Evolutionary conservation across 2,113 vertebrate species (phyloP).

Genomic region (Ceyx margarethae): DNA sequence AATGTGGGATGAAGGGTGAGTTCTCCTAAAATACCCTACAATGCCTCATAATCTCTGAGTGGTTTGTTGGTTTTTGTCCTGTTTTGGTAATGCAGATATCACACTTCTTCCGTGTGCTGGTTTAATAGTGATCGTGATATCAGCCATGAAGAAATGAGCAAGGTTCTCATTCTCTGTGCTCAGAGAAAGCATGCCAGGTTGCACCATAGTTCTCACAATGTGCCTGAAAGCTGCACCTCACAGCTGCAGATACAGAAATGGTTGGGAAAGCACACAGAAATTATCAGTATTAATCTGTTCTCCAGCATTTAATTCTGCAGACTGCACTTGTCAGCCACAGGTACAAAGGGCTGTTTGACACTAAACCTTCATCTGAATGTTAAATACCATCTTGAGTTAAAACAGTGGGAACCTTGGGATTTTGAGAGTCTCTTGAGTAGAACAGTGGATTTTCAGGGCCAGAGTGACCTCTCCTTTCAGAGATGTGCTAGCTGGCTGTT

Average conservation of each 20-base stretch:
- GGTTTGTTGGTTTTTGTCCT: background rate
- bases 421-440: background rate
- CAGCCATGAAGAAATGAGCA: background rate
- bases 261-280: background rate
- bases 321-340: background rate
- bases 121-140: background rate
- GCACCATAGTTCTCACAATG: background rate
- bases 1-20: background rate
- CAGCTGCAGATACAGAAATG: background rate
- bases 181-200: background rate
- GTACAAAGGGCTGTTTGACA: background rate
- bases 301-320: background rate
- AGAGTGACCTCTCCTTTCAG: background rate
- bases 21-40: background rate
- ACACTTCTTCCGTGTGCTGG: background rate
- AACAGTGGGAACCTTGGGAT: background rate
- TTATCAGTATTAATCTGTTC: background rate
- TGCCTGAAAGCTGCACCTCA: background rate
- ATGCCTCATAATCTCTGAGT: background rate
- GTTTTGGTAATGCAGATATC: background rate
- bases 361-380: background rate
- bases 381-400: background rate
- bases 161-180: background rate
- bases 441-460: background rate
- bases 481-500: background rate